A percentile compares a stretch with the other conserved stretches of the same genome.
Conservation (phyloP, 2,888 invertebrate genomes). For the Halictus ligatus region DNA sequence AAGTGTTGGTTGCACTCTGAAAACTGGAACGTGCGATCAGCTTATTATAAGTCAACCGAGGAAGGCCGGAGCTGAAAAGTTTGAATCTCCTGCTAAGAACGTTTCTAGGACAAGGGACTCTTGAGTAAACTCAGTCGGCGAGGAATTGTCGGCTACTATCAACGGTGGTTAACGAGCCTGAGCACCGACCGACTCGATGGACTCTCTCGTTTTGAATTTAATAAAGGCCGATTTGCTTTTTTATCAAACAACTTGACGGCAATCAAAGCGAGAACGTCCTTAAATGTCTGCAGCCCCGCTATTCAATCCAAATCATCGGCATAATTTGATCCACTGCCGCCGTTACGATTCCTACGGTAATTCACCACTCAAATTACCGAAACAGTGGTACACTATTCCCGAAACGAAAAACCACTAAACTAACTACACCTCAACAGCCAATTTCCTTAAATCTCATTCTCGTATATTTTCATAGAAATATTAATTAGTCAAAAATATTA, state of each 20-base stretch:
- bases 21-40: slow-evolving; percentile 70
- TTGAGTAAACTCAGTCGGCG: slow-evolving; percentile 67
- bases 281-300: slow-evolving; percentile 19
- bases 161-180: slow-evolving; percentile 66
- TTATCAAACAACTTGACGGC: slow-evolving; percentile 34
- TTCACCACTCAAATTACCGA: background rate
- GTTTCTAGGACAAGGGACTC: slow-evolving; percentile 73
- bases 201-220: slow-evolving; percentile 53
- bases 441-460: too few relatives aligned
- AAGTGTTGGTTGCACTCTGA: slow-evolving; percentile 53
- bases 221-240: slow-evolving; percentile 38
- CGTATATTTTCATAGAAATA: too few relatives aligned
- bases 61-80: slow-evolving; percentile 66
- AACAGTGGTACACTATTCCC: background rate
- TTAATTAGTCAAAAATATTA: too few relatives aligned
- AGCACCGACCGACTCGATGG: slow-evolving; percentile 47
- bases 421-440: too few relatives aligned
- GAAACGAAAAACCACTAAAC: background rate
- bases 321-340: background rate
- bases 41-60: slow-evolving; percentile 71
- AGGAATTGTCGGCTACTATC: slow-evolving; percentile 59
- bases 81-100: slow-evolving; percentile 62
- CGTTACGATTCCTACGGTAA: background rate
- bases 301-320: slow-evolving; percentile 9
- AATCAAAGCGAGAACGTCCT: slow-evolving; percentile 40